Percentiles rank a stretch among this genome's conserved stretches.
Evolutionary conservation across 2,113 vertebrate genomes (phyloP).

Genomic region (Nicator chloris): DNA sequence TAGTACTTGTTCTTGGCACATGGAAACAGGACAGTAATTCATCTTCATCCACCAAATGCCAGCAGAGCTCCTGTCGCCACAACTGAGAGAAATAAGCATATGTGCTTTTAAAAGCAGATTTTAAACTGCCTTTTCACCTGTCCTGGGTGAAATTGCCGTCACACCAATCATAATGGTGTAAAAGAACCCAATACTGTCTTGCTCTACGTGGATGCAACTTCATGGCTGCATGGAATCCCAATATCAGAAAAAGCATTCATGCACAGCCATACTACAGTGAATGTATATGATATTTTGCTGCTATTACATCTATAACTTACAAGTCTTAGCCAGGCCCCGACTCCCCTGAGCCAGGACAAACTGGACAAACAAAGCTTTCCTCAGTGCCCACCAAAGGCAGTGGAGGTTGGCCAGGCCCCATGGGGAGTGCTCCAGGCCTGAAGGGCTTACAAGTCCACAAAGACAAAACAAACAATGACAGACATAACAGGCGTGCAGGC

Average conservation of each 20-base stretch:
- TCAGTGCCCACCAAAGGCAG: not conserved
- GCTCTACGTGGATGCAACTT: not conserved
- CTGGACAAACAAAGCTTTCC: not conserved
- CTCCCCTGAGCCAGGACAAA: not conserved
- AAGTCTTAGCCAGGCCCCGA: not conserved
- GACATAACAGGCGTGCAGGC: slow-evolving; percentile 40
- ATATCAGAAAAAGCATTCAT: not conserved
- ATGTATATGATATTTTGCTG: not conserved
- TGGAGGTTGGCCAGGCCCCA: not conserved
- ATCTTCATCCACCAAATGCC: accelerated
- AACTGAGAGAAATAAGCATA: not conserved
- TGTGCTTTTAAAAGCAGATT: not conserved
- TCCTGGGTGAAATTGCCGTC: accelerated
- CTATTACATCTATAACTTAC: not conserved
- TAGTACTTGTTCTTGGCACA: not conserved
- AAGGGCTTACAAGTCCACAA: slow-evolving; percentile 43
- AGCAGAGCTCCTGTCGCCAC: not conserved
- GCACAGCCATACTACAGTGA: not conserved
- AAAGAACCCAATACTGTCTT: not conserved
- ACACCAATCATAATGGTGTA: not conserved
- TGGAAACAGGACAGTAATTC: not conserved
- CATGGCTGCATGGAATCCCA: no score
- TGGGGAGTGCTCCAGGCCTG: not conserved
- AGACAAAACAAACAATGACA: slow-evolving; percentile 54
- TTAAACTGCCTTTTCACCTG: not conserved